A percentile compares a stretch with the other conserved stretches of the same genome.
phyloP scores from a whole-genome alignment of 2,888 invertebrate genomes.

The Lithophane semibrunnea region DNA sequence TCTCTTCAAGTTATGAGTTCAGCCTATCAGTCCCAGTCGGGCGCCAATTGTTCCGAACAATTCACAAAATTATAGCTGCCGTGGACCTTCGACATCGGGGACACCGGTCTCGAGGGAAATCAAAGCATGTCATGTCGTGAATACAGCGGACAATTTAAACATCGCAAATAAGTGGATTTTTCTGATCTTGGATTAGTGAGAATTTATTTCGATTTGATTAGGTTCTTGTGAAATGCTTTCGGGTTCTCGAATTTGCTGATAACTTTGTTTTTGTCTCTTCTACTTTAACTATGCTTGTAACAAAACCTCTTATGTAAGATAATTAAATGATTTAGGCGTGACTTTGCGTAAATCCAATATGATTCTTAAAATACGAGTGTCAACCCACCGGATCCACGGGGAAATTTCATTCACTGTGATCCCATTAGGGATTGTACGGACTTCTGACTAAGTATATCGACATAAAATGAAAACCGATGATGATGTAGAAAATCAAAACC shows the following conservation, averaged over 20 bases:
- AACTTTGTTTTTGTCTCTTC: neutral
- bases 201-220: conserved; percentile 16
- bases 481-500: no score
- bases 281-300: neutral
- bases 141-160: conserved; percentile 51
- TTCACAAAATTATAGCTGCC: conserved; percentile 28
- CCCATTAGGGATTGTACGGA: no score
- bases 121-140: conserved; percentile 50
- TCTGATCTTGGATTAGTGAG: conserved; percentile 21
- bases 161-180: conserved; percentile 42
- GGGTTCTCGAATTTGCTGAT: neutral
- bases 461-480: no score
- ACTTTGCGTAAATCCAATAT: no score
- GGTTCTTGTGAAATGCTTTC: conserved; percentile 2
- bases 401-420: no score
- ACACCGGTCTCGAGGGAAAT: conserved; percentile 58
- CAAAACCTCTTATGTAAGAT: neutral
- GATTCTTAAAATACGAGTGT: no score
- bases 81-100: conserved; percentile 43
- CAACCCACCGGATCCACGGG: no score
- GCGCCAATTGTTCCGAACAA: conserved; percentile 30
- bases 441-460: no score
- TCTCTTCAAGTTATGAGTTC: conserved; percentile 31
- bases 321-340: no score
- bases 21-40: conserved; percentile 25